A percentile compares a stretch with the other conserved stretches of the same genome.
Evolutionary conservation across 2,113 vertebrate genomes (phyloP).

Genomic region (Ceyx melanurus): DNA sequence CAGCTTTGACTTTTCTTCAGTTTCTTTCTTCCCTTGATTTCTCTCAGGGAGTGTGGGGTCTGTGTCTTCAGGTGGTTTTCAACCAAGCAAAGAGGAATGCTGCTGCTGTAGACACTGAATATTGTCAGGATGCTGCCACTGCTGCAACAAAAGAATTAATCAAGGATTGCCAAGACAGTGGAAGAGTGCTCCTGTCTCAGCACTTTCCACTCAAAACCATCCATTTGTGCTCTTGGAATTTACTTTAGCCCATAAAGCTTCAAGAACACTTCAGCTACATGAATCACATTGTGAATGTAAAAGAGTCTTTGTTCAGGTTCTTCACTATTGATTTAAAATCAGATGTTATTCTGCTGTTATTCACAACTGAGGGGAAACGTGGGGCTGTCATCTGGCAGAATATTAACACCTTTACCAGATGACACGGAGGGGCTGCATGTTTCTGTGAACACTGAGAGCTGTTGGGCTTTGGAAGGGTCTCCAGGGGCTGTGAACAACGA

Average conservation of each 20-base stretch:
- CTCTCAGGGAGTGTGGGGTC: background rate
- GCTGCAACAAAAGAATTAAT: background rate
- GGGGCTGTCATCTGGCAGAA: constrained; percentile 31
- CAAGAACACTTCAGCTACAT: background rate
- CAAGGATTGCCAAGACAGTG: background rate
- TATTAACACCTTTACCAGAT: constrained; percentile 66
- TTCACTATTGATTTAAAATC: constrained; percentile 43
- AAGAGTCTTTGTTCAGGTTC: background rate
- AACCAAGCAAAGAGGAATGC: background rate
- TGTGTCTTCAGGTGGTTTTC: background rate
- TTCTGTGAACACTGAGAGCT: constrained; percentile 32
- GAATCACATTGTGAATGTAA: background rate
- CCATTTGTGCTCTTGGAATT: constrained; percentile 3
- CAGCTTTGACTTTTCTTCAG: background rate
- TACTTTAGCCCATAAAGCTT: background rate
- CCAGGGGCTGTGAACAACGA: constrained; percentile 18
- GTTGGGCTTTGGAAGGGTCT: constrained; percentile 7
- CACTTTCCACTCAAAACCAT: background rate
- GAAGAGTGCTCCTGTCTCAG: background rate
- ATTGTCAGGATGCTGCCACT: background rate
- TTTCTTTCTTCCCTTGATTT: background rate
- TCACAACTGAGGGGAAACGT: background rate
- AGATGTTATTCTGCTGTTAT: background rate
- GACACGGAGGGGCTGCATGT: accelerated
- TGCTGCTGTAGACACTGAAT: background rate